These are phyloP conservation scores for Steatocranus sp. DNA, from an alignment of 2,797 vertebrate species.

Conservation along the genomic window DNA sequence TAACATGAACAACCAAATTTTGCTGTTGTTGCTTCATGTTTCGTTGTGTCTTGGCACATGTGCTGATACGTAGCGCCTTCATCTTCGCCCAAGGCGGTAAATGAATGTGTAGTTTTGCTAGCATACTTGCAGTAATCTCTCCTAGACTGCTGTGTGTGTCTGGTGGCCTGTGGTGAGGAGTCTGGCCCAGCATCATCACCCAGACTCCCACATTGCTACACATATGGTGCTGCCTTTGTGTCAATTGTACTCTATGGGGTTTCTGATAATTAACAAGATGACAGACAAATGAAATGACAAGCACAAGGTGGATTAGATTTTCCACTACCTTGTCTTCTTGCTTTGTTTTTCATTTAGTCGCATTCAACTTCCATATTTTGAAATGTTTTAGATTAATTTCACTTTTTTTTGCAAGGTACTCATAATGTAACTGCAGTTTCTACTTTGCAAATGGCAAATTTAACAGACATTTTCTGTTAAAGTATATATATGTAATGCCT, in stretches of 20 bases:
- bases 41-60: background rate
- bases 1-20: background rate
- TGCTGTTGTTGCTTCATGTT: background rate
- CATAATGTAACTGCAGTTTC: background rate
- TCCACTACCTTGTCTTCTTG: background rate
- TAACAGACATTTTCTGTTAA: background rate
- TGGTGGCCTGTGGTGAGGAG: constrained; percentile 61
- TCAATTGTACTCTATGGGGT: constrained; percentile 64
- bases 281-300: constrained; percentile 60
- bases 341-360: background rate
- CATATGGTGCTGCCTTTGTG: constrained; percentile 65
- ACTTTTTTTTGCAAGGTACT: accelerated
- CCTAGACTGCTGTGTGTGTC: constrained; percentile 63
- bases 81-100: constrained; percentile 27
- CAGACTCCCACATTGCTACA: constrained; percentile 55
- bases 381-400: background rate
- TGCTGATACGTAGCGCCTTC: constrained; percentile 15
- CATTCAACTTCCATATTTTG: background rate
- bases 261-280: constrained; percentile 73
- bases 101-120: constrained; percentile 50
- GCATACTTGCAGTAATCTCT: constrained; percentile 48
- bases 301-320: constrained; percentile 40
- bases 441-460: background rate
- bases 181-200: constrained; percentile 65
- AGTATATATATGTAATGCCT: background rate